These are phyloP conservation scores for Macrosiphum euphorbiae DNA, from an alignment of 2,888 invertebrate species.

Conservation along the genomic window DNA sequence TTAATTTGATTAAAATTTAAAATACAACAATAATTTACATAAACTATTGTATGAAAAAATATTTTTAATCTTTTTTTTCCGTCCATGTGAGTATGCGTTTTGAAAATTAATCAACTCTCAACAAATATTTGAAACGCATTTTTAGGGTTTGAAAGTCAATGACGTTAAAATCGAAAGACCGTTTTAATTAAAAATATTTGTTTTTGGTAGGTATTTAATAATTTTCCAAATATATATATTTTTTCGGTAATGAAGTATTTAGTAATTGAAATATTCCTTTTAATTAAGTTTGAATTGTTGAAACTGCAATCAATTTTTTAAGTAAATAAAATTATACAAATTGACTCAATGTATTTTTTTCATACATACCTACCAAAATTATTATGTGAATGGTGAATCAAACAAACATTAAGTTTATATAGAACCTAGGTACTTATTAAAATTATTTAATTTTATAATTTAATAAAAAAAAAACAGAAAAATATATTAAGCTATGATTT, in stretches of 20 bases:
- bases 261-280: neutral
- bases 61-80: neutral
- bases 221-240: neutral
- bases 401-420: neutral
- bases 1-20: neutral
- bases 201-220: neutral
- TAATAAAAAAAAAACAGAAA: neutral
- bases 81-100: neutral
- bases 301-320: neutral
- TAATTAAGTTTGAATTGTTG: constrained; percentile 9
- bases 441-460: neutral
- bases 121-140: neutral
- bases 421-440: neutral
- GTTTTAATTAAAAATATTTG: constrained; percentile 20
- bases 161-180: neutral
- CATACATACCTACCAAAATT: neutral
- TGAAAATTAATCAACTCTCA: constrained; percentile 39
- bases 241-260: neutral
- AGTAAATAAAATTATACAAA: neutral
- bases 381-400: neutral
- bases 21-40: neutral
- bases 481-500: neutral
- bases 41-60: neutral
- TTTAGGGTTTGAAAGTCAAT: constrained; percentile 15
- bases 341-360: neutral